A percentile compares a stretch with the other conserved stretches of the same genome.
Evolutionary conservation across 2,888 invertebrate species (phyloP).

Genomic region (Euplexia lucipara): DNA sequence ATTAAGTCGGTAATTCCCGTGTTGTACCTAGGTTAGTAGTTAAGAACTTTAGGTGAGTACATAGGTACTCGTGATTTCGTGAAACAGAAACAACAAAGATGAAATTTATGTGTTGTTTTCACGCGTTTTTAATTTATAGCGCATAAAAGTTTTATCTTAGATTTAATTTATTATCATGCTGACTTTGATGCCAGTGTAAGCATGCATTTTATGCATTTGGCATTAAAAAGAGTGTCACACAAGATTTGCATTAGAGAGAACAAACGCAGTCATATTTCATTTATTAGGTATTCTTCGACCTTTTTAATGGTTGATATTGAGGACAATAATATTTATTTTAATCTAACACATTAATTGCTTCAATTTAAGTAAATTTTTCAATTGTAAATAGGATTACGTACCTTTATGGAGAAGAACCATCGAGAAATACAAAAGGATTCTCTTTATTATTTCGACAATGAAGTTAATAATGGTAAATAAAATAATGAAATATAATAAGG

Average conservation of each 20-base stretch:
- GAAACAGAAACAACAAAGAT: conserved; percentile 29
- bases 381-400: too few relatives aligned
- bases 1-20: not conserved
- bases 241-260: conserved; percentile 32
- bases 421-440: not conserved
- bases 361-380: too few relatives aligned
- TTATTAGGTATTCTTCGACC: not conserved
- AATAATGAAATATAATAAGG: too few relatives aligned
- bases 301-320: not conserved
- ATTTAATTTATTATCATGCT: conserved; percentile 62
- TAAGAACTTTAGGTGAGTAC: not conserved
- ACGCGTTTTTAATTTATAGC: conserved; percentile 60
- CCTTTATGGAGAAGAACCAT: too few relatives aligned
- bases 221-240: conserved; percentile 16
- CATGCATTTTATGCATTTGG: conserved; percentile 21
- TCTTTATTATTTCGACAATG: not conserved
- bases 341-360: too few relatives aligned
- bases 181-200: conserved; percentile 57
- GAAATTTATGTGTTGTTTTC: conserved; percentile 55
- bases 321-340: too few relatives aligned
- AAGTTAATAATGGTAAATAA: conserved; percentile 12
- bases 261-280: not conserved
- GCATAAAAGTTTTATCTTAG: conserved; percentile 61
- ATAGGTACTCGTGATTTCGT: not conserved
- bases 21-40: conserved; percentile 27